phyloP scores from a whole-genome alignment of 2,888 invertebrate genomes.

The Cryptophagus acutangulus region DNA sequence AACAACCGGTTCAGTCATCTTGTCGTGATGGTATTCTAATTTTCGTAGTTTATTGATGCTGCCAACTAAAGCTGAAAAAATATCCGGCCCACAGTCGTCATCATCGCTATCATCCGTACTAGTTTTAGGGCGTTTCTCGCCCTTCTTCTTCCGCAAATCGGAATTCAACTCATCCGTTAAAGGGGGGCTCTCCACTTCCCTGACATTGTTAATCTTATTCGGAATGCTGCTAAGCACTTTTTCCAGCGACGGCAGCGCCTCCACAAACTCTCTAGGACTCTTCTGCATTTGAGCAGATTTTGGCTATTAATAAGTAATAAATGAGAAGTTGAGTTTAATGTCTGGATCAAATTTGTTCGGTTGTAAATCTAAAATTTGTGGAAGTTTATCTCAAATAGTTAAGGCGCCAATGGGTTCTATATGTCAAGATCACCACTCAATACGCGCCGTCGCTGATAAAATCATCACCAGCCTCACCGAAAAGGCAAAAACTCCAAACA shows the following conservation, averaged over 20 bases:
- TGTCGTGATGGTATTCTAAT: slow-evolving; percentile 40
- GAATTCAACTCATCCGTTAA: slow-evolving; percentile 50
- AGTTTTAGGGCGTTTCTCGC: slow-evolving; percentile 34
- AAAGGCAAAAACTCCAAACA: no score
- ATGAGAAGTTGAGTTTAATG: slow-evolving; percentile 2
- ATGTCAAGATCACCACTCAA: no score
- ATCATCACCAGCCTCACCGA: no score
- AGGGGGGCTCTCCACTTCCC: slow-evolving; percentile 6
- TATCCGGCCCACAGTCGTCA: slow-evolving; percentile 50
- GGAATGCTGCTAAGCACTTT: slow-evolving; percentile 54
- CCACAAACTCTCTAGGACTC: slow-evolving; percentile 59
- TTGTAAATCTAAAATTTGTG: background rate
- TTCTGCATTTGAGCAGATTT: slow-evolving; percentile 53
- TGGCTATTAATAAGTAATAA: slow-evolving; percentile 51
- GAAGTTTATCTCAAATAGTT: no score
- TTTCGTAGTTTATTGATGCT: slow-evolving; percentile 36
- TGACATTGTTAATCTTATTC: slow-evolving; percentile 19
- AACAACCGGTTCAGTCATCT: slow-evolving; percentile 45
- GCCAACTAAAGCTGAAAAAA: slow-evolving; percentile 44
- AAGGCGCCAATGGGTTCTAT: no score
- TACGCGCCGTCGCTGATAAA: no score
- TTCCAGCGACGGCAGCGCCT: slow-evolving; percentile 57
- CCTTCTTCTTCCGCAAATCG: slow-evolving; percentile 41
- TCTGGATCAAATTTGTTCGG: background rate
- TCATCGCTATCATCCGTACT: slow-evolving; percentile 39